Conservation (phyloP, 2,888 invertebrate species). For the Eurytoma adleriae region DNA sequence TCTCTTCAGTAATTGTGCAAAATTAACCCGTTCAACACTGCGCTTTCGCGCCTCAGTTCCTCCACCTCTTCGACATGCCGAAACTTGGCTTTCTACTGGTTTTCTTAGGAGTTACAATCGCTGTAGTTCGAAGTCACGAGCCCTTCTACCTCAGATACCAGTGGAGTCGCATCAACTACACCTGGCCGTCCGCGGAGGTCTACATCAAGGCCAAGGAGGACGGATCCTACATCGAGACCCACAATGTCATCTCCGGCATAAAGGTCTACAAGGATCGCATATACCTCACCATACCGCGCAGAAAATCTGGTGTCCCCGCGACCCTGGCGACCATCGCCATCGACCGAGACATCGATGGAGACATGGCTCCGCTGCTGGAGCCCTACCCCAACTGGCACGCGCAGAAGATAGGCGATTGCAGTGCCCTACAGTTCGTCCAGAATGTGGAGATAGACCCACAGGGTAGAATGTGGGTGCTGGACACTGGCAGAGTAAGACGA, state of each 20-base stretch:
- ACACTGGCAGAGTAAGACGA: slow-evolving; percentile 81
- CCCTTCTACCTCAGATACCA: slow-evolving; percentile 85
- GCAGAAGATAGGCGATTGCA: slow-evolving; percentile 83
- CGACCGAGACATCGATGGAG: slow-evolving; percentile 73
- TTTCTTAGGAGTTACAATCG: slow-evolving; percentile 52
- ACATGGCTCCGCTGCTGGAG: slow-evolving; percentile 79
- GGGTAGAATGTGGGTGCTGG: slow-evolving; percentile 79
- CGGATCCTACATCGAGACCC: slow-evolving; percentile 81
- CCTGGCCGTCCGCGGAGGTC: slow-evolving; percentile 80
- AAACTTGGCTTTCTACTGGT: slow-evolving; percentile 33
- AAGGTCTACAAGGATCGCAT: slow-evolving; percentile 82
- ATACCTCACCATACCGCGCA: slow-evolving; percentile 84
- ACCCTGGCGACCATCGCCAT: slow-evolving; percentile 81
- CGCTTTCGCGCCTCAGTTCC: too few species aligned
- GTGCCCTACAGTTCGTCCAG: slow-evolving; percentile 85
- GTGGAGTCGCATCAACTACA: slow-evolving; percentile 85
- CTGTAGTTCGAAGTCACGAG: slow-evolving; percentile 62
- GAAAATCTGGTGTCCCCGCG: slow-evolving; percentile 84
- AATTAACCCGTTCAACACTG: too few species aligned
- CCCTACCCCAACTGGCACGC: slow-evolving; percentile 86
- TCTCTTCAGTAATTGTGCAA: too few species aligned
- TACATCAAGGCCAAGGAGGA: slow-evolving; percentile 78
- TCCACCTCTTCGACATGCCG: slow-evolving; percentile 57
- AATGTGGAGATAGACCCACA: slow-evolving; percentile 85
- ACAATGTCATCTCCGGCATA: slow-evolving; percentile 83